phyloP scores from a whole-genome alignment of 2,797 vertebrate species.

The Rachycentron canadum region DNA sequence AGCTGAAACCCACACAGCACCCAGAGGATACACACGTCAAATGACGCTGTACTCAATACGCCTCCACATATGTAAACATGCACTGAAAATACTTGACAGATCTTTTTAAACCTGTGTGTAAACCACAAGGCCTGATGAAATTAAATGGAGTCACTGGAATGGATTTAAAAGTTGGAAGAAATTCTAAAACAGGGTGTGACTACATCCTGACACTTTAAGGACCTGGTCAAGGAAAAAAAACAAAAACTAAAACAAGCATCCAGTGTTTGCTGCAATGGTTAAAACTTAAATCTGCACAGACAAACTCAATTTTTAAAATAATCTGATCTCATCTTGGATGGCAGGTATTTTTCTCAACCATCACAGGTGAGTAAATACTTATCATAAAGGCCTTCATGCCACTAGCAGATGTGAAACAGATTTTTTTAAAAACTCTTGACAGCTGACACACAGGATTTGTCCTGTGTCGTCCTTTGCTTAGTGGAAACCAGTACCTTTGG shows the following conservation, averaged over 20 bases:
- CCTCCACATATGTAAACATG: constrained; percentile 58
- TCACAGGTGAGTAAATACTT: constrained; percentile 66
- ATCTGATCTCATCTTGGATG: constrained; percentile 62
- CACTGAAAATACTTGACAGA: constrained; percentile 23
- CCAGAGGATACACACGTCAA: constrained; percentile 18
- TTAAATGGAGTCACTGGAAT: neutral
- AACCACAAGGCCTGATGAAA: neutral
- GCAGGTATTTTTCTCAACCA: constrained; percentile 66
- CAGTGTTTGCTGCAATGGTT: constrained; percentile 5
- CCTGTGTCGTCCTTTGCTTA: constrained; percentile 70
- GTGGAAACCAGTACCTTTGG: constrained; percentile 58
- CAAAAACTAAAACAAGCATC: neutral
- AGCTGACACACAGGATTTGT: constrained; percentile 50
- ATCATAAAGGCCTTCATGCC: constrained; percentile 47
- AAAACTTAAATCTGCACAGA: neutral
- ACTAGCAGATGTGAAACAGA: constrained; percentile 12
- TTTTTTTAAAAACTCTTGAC: constrained; percentile 35
- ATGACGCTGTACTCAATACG: constrained; percentile 19
- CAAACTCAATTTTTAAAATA: neutral
- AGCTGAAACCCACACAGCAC: constrained; percentile 43
- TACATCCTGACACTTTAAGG: constrained; percentile 7
- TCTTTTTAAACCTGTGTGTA: constrained; percentile 6
- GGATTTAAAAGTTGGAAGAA: too few relatives aligned
- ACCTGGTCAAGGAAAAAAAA: neutral
- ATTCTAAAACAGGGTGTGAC: neutral